Percentiles rank a stretch among this genome's conserved stretches.
Conservation (phyloP, 2,113 vertebrate species). For the Dicentrarchus labrax region DNA sequence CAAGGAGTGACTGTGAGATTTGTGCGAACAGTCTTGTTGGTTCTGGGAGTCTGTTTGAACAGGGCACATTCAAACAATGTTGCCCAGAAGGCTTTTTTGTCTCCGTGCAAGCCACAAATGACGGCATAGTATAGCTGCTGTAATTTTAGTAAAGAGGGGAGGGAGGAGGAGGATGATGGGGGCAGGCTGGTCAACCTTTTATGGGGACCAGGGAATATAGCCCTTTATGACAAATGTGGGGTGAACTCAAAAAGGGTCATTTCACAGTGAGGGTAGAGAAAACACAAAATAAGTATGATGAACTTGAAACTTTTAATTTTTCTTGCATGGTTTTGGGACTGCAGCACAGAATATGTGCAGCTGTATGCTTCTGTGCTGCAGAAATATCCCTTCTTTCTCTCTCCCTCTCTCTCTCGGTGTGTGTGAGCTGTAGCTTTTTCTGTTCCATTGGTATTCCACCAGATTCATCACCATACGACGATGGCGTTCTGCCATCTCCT, state of each 20-base stretch:
- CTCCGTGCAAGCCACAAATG: constrained; percentile 55
- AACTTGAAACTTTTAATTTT: constrained; percentile 32
- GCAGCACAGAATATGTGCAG: constrained; percentile 17
- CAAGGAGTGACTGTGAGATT: constrained; percentile 63
- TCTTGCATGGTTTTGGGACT: constrained; percentile 31
- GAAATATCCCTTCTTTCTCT: constrained; percentile 4
- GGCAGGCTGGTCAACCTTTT: constrained; percentile 54
- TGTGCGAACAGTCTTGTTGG: constrained; percentile 65
- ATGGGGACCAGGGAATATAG: constrained; percentile 40
- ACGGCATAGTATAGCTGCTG: constrained; percentile 49
- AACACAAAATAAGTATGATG: constrained; percentile 47
- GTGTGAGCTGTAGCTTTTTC: constrained; percentile 45
- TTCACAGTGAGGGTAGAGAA: constrained; percentile 32
- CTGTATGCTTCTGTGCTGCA: background rate
- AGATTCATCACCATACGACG: constrained; percentile 57
- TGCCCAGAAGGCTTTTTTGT: constrained; percentile 72
- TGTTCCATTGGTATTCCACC: constrained; percentile 57
- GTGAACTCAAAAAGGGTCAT: constrained; percentile 50
- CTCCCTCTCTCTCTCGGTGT: background rate
- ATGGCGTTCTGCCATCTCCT: constrained; percentile 69
- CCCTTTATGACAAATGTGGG: constrained; percentile 44
- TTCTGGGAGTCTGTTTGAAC: constrained; percentile 68
- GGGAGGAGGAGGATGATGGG: background rate
- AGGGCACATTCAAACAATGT: constrained; percentile 65
- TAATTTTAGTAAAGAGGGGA: constrained; percentile 54